Base-by-base conservation (phyloP, 1,140 invertebrate species). In the Leptonema lineaticorne region DNA sequence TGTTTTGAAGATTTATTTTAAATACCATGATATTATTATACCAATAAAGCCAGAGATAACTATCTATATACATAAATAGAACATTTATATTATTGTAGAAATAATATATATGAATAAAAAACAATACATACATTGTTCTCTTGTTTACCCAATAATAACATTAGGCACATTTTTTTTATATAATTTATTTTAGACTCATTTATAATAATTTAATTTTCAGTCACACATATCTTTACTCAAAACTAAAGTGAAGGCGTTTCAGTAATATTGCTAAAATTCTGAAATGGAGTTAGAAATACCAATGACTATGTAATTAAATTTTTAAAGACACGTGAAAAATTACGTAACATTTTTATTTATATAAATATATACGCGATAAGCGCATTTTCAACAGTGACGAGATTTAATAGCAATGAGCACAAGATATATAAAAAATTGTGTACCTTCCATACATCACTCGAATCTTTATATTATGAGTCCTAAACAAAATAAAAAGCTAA, bases 31-130 rank as follows among this genome's bases (percentile, higher is more conserved):
- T n/a, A n/a, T n/a, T n/a, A n/a, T n/a, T n/a, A n/a, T n/a, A n/a
- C n/a, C n/a, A n/a, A n/a, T n/a, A n/a, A n/a, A n/a, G n/a, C n/a
- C n/a, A n/a, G n/a, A n/a, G n/a, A n/a, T n/a, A n/a, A n/a, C n/a
- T n/a, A n/a, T n/a, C n/a, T 53, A 53, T 53, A 26, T 53, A 53
- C 50, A 53, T 20, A 53, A 41, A 53, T 26, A 53, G 50, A 53
- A 24, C 20, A 48, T 24, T 41, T 53, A 26, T 53, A 53, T 24
- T 26, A 53, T 26, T 53, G 24, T 53, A 53, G 24, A 53, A 26
- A 41, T 41, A 41, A 41, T 41, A 4, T 41, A 41, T 24, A 53
- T 53, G 8, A 20, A 59, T 28, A 18, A 18, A 59, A 14, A 29
- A 30, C 33, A 59, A 22, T 22, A 59, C 30, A 59, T 37, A 59